Evolutionary conservation across 2,113 vertebrate species (phyloP), one percentile per base, ranked within the genome.

Genomic region (Cyanoliseus patagonus): DNA sequence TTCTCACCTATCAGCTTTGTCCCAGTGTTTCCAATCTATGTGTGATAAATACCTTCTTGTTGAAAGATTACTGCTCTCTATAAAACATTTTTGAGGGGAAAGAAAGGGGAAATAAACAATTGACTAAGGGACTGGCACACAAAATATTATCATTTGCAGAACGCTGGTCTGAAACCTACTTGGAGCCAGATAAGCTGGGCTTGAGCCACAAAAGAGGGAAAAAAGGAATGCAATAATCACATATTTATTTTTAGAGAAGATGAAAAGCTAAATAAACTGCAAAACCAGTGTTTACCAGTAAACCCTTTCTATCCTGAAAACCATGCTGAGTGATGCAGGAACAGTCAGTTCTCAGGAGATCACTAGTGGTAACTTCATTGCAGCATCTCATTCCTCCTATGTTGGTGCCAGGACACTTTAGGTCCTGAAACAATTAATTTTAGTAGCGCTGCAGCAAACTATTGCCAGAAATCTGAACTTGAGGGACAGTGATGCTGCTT

Each of bases 121-220:
- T 85, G 82, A 93, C 72, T 86, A 86, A 97, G 69, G 94, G 72
- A 90, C 69, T 95, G 95, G 89, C 97, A 93, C 73, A 63, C 74
- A 97, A 96, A 97, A 88, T n/a, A 95, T 72, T 78, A 74, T 68
- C 62, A 95, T 95, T 97, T 95, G 91, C 72, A 95, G 85, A 97
- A 96, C 15, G 33, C 41, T 62, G 68, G 33, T 87, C 39, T 37
- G 16, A 62, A 86, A 86, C 3, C 8, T 83, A 73, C 87, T 97
- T 86, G 66, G 73, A 92, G 83, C 31, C 64, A 72, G 37, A 63
- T 70, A 79, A 87, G 74, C 52, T 96, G 93, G 46, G 63, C 46
- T 76, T 46, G 82, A 83, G 87, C 78, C 80, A 94, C 22, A 44
- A 25, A 35, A 91, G 44, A 94, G 17, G 24, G 13, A 82, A 76